Base-by-base conservation (phyloP, 2,888 invertebrate species). In the Leptogaster cylindrica region DNA sequence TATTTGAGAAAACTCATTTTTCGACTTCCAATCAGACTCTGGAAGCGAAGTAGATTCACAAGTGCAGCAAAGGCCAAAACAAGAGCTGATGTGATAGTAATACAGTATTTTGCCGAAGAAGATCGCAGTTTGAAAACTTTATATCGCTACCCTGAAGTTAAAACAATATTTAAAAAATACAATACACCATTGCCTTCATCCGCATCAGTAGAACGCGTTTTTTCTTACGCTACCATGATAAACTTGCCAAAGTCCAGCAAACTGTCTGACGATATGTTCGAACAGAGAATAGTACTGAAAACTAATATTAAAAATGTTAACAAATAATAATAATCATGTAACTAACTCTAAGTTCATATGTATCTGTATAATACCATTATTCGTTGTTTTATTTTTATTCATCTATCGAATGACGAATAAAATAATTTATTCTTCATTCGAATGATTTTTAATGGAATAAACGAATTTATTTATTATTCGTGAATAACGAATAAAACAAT, bases 101-200 rank as follows among this genome's bases (percentile, higher is more conserved):
- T 5, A 18, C 23, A 46, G 18, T 46, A 46, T 50, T 50, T 50
- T 50, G n/a, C 27, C 27, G 50, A 50, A 12, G 27, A 50, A 50
- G 28, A 25, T 10, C 4, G 12, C 5, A 2, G 5, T 14, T 50
- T 50, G 12, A 25, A 50, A 27, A n/a, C 27, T 12, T 14, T 46
- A 5, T 18, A 46, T 46, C 44, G 44, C 7, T 46, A 46, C 8
- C 46, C 41, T 41, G 41, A 16, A 16, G 18, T 41, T 16, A 18
- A 18, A 14, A 41, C 14, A 41, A 18, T 41, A 18, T 41, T n/a
- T 41, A 46, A 20, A 1, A 46, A 46, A 10, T 46, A 46, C 20
- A 46, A 46, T 2, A 46, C 18, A 14, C 1, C 46, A 46, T 7
- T 46, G 16, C 46, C 46, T 16, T 46, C 18, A 6, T 46, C 46